These are phyloP conservation scores for Tapera naevia DNA, from an alignment of 2,797 vertebrate genomes.

Conservation along the genomic window DNA sequence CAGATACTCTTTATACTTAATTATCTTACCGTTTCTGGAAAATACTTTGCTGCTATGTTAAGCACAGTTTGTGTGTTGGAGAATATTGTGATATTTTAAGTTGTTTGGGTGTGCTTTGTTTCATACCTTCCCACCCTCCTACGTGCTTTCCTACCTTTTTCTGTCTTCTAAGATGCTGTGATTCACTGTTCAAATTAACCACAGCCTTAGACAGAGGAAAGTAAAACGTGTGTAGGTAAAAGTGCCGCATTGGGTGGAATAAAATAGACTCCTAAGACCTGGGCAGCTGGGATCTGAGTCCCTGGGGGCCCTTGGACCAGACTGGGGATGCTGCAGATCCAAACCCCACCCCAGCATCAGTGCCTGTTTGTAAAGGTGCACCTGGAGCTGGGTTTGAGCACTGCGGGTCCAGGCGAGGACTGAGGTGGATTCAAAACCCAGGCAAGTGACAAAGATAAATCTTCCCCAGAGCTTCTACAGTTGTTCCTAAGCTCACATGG, in stretches of 20 bases:
- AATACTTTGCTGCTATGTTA: background rate
- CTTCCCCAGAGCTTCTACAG: background rate
- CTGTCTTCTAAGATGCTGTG: background rate
- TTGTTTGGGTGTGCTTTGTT: background rate
- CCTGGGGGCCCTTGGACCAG: background rate
- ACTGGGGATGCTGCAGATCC: background rate
- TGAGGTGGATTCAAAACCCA: background rate
- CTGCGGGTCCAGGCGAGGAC: background rate
- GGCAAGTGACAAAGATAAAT: background rate
- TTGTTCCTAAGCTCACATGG: background rate
- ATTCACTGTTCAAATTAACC: background rate
- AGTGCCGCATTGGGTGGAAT: rapidly evolving
- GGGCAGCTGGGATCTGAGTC: background rate
- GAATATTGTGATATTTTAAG: background rate
- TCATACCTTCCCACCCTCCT: background rate
- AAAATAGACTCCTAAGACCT: background rate
- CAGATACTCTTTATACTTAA: background rate
- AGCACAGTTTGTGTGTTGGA: background rate
- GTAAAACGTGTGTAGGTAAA: rapidly evolving
- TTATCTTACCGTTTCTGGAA: background rate
- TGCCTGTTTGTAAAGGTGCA: background rate
- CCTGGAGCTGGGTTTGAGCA: background rate
- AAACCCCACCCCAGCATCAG: background rate
- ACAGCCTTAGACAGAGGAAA: background rate
- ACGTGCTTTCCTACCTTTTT: background rate